Evolutionary conservation across 2,888 invertebrate species (phyloP), one percentile per base, ranked within the genome.

Genomic region (Plusia festucae): DNA sequence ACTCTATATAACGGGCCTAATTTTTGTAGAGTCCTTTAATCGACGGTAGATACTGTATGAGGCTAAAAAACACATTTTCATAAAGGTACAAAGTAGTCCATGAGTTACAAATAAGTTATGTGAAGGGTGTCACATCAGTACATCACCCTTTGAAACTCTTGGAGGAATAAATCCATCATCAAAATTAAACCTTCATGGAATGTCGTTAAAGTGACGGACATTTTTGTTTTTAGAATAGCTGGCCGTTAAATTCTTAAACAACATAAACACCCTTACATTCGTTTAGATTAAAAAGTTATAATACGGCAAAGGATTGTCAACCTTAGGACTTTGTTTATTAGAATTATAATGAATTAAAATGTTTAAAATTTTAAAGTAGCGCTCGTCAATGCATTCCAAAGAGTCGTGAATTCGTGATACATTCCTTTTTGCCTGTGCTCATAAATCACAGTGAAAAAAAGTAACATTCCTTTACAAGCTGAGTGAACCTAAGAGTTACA

Each of bases 381-480:
- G 16, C 65, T 56, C 40, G 54, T 73, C 61, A 60, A 65, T 73
- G 74, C 80, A 81, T 80, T 79, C 80, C 80, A 55, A 66, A 53
- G 71, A 67, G 80, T 67, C 77, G 60, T 71, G 70, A 70, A 67
- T 82, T 67, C 77, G 60, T 71, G 70, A 70, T 75, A 68, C 72
- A 75, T 81, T 79, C 79, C 74, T 57, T 40, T 40, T 40, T 51
- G 27, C 60, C 64, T 57, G 66, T 40, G 61, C 57, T 54, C 73
- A 73, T 79, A 78, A 46, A 81, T 82, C 78, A 73, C 68, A 60
- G 58, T 57, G 53, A 66, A 78, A 74, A 75, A 81, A 82, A 78
- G 65, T 69, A 49, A 68, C 78, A 84, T 85, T 83, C 82, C 79
- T 70, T 69, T 65, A 71, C 60, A 68, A 51, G 68, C 60, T 60